Conservation (phyloP, 2,888 invertebrate species). For the Hedychridium roseum region DNA sequence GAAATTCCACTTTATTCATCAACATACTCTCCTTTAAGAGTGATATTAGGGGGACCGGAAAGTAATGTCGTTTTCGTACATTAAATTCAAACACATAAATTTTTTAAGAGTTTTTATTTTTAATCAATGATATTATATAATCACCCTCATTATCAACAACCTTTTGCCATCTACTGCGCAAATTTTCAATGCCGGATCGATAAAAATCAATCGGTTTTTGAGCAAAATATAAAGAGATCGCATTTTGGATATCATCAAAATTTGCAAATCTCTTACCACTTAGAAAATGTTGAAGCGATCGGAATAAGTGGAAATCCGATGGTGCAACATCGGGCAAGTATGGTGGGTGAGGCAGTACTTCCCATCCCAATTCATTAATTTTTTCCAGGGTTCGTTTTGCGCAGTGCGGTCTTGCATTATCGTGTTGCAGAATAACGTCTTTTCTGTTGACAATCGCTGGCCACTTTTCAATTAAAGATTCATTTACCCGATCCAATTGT, state of each 20-base stretch:
- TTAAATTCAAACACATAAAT: too few relatives aligned
- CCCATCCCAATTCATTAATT: constrained; percentile 11
- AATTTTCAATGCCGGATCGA: constrained; percentile 13
- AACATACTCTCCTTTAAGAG: too few relatives aligned
- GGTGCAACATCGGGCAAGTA: too few relatives aligned
- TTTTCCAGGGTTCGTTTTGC: constrained; percentile 12
- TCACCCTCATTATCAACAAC: constrained; percentile 17
- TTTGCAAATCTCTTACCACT: constrained; percentile 13
- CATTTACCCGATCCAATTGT: constrained; percentile 26
- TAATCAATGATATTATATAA: too few relatives aligned
- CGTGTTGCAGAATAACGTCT: constrained; percentile 14
- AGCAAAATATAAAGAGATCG: constrained; percentile 17
- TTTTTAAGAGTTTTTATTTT: too few relatives aligned
- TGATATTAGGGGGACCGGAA: too few relatives aligned
- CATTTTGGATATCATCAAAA: constrained; percentile 14
- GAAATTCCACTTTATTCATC: too few relatives aligned
- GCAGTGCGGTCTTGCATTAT: constrained; percentile 17
- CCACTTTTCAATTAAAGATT: constrained; percentile 23
- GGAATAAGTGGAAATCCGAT: constrained; percentile 12
- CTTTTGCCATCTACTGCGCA: constrained; percentile 14
- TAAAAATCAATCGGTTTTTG: constrained; percentile 16
- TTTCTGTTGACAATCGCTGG: constrained; percentile 22
- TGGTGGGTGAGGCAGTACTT: constrained; percentile 2
- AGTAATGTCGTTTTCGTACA: too few relatives aligned
- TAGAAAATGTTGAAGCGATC: constrained; percentile 12